Base-by-base conservation (phyloP, 2,113 vertebrate species). In the Oryzias melastigma region DNA sequence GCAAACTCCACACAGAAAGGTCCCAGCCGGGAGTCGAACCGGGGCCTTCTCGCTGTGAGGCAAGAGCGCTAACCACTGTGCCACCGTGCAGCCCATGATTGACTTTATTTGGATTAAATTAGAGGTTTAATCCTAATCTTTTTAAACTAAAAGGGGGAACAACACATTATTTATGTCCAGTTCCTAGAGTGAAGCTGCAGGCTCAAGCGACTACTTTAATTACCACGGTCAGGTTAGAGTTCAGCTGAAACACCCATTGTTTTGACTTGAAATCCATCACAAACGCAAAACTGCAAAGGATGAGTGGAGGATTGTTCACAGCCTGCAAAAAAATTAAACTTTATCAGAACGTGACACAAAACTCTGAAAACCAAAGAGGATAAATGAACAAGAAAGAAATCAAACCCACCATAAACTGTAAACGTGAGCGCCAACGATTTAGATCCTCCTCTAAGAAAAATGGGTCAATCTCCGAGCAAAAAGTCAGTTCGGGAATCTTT, bases 221-320 rank as follows among this genome's bases (percentile, higher is more conserved):
- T 47, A 70, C 67, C 67, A 51, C 15, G 19, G 52, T 62, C 12
- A 17, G 15, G 3, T 0, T 0, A 40, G 46, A 8, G n/a, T 62
- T 62, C 6, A 1, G 5, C n/a, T 70, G 18, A 0, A 70, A 62
- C 49, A 40, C 52, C 0, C 3, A 7, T 62, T 45, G 50, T 59
- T 70, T 70, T 45, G 52, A 70, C 27, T 70, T 56, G 27, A 62
- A 40, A 51, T 51, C 59, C 67, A 66, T 42, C 41, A 66, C 17
- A 51, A 44, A 66, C 16, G 14, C 7, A n/a, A 50, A 51, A 17
- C 5, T 49, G 24, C 22, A 27, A n/a, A 57, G 53, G 3, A 65
- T 1, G 24, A 65, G 4, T 5, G 63, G 63, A 15, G 27, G 44
- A 40, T 41, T 17, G 10, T 20, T 13, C n/a, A 2, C 45, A 16